A percentile compares a stretch with the other conserved stretches of the same genome.
Evolutionary conservation across 2,113 vertebrate species (phyloP).

Genomic region (Isichthys henryi): DNA sequence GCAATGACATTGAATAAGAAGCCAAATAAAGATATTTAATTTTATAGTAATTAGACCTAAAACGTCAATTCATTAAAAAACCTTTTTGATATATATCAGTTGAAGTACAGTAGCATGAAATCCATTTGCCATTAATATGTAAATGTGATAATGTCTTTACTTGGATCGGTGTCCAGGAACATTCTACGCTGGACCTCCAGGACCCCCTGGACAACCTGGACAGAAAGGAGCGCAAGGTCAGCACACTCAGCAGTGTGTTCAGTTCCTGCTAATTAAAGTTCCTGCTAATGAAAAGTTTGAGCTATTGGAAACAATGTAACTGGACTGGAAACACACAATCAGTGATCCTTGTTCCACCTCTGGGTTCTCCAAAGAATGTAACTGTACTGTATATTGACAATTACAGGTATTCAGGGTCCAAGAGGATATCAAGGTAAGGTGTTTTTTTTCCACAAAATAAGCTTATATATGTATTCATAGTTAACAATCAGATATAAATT

Average conservation of each 20-base stretch:
- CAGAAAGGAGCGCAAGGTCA: conserved; percentile 71
- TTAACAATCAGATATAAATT: not conserved
- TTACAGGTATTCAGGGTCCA: conserved; percentile 64
- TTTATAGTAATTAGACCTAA: not conserved
- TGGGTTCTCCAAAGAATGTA: not conserved
- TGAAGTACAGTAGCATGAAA: not conserved
- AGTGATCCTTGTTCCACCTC: not conserved
- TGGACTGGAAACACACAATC: not conserved
- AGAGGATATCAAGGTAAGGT: conserved; percentile 70
- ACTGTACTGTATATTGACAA: not conserved
- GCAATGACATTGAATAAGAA: not conserved
- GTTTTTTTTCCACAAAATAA: not conserved
- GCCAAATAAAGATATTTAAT: not conserved
- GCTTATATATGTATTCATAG: not conserved
- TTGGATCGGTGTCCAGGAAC: conserved; percentile 55
- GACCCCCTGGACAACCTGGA: conserved; percentile 68
- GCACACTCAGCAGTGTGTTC: not conserved
- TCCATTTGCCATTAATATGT: not conserved
- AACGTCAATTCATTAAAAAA: not conserved
- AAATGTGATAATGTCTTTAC: not conserved
- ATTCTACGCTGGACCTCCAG: conserved; percentile 59
- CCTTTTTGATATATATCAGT: not conserved
- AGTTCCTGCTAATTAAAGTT: not conserved
- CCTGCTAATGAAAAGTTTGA: too few relatives aligned
- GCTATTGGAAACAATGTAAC: too few relatives aligned